A percentile compares a stretch with the other conserved stretches of the same genome.
phyloP scores from a whole-genome alignment of 2,888 invertebrate genomes.

The Oeneis ivallda region DNA sequence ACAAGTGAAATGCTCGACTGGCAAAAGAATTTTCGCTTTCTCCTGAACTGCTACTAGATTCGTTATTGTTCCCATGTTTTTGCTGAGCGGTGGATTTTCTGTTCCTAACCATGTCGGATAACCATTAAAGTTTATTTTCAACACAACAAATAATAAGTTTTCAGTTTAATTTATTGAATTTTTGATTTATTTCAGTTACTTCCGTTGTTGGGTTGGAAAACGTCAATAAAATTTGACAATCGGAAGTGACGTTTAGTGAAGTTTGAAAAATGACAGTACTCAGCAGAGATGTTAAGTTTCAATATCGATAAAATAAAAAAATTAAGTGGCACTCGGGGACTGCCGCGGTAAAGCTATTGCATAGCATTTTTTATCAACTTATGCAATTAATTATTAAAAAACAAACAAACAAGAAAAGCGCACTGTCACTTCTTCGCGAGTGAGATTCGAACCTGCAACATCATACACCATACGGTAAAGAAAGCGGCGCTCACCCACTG shows the following conservation, averaged over 20 bases:
- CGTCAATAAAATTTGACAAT: constrained; percentile 16
- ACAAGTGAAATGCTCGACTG: constrained; percentile 49
- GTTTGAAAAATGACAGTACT: not conserved
- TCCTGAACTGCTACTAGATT: constrained; percentile 61
- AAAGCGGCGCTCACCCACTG: no score
- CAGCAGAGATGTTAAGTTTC: not conserved
- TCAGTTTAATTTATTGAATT: constrained; percentile 4
- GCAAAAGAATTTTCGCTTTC: constrained; percentile 51
- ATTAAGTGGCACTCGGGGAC: no score
- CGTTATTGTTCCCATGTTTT: constrained; percentile 53
- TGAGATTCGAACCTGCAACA: no score
- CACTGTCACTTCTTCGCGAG: no score
- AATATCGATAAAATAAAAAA: not conserved
- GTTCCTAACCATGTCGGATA: constrained; percentile 59
- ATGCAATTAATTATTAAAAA: no score
- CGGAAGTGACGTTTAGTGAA: no score
- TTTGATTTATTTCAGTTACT: not conserved
- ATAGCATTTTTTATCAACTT: no score
- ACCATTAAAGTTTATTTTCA: constrained; percentile 21
- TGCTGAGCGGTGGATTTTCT: constrained; percentile 56
- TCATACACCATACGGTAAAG: no score
- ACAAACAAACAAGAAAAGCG: no score
- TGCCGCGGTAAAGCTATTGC: no score
- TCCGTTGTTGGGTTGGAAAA: not conserved
- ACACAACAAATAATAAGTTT: not conserved